These are phyloP conservation scores for Myrmecophaga tridactyla DNA, from an alignment of 2,113 vertebrate species.

Conservation along the genomic window DNA sequence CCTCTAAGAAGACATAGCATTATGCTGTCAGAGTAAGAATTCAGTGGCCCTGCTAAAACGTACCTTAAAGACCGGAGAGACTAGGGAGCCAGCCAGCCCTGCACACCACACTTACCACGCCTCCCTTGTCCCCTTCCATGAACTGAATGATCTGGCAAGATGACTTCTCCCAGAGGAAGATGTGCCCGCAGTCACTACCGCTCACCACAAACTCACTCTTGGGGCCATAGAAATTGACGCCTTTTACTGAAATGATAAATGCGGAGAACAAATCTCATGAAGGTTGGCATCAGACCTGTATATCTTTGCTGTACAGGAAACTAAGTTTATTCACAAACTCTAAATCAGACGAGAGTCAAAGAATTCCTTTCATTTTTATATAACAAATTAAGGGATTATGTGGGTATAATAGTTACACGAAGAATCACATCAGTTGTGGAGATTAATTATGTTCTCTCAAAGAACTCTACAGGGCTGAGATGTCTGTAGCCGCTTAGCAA, in stretches of 20 bases:
- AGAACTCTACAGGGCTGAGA: not conserved
- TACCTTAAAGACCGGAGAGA: conserved; percentile 41
- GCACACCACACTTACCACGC: conserved; percentile 89
- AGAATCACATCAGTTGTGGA: not conserved
- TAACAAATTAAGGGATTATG: conserved; percentile 4
- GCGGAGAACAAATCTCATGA: conserved; percentile 49
- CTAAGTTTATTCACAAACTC: conserved; percentile 43
- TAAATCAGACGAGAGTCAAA: conserved; percentile 28
- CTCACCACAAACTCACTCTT: conserved; percentile 95
- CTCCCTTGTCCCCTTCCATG: conserved; percentile 95
- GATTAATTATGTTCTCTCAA: not conserved
- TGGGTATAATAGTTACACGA: not conserved
- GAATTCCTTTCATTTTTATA: conserved; percentile 42
- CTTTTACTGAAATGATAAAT: conserved; percentile 89
- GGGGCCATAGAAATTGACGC: conserved; percentile 95
- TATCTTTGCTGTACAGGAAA: conserved; percentile 7
- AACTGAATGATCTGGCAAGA: conserved; percentile 97
- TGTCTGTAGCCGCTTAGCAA: not conserved
- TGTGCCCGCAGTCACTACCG: conserved; percentile 95
- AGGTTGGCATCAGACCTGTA: conserved; percentile 22
- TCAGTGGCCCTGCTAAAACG: not conserved
- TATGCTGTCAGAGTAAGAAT: not conserved
- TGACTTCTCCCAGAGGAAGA: conserved; percentile 96
- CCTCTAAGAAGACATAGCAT: not conserved
- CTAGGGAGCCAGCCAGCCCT: not conserved